phyloP scores from a whole-genome alignment of 2,888 invertebrate genomes.

The Oxyteleia sp. region DNA sequence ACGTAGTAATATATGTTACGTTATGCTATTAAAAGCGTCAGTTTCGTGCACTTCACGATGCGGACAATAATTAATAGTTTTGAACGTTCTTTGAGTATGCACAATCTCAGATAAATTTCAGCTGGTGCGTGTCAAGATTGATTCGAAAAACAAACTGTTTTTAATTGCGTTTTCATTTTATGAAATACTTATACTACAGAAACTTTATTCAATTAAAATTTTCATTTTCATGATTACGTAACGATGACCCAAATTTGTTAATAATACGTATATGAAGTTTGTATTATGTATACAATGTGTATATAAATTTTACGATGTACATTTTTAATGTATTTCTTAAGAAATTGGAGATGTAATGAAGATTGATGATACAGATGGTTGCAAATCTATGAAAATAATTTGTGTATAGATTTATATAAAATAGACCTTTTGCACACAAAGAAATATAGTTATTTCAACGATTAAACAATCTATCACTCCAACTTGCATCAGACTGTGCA shows the following conservation, averaged over 20 bases:
- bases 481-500: too few relatives aligned
- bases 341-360: too few relatives aligned
- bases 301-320: too few relatives aligned
- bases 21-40: conserved; percentile 41
- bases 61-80: conserved; percentile 32
- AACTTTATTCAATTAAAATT: not conserved
- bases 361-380: too few relatives aligned
- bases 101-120: not conserved
- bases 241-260: not conserved
- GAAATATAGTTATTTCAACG: too few relatives aligned
- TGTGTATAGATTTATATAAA: too few relatives aligned
- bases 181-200: not conserved
- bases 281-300: too few relatives aligned
- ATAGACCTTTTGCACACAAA: too few relatives aligned
- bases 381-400: too few relatives aligned
- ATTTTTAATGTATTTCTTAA: too few relatives aligned
- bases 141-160: not conserved
- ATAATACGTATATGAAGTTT: not conserved
- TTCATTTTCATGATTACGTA: not conserved
- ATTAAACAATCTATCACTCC: too few relatives aligned
- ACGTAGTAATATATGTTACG: conserved; percentile 11
- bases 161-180: not conserved
- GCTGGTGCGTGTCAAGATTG: not conserved
- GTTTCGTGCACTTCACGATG: not conserved
- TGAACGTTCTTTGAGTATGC: not conserved